Evolutionary conservation across 2,113 vertebrate species (phyloP).

Genomic region (Xiphorhynchus elegans): DNA sequence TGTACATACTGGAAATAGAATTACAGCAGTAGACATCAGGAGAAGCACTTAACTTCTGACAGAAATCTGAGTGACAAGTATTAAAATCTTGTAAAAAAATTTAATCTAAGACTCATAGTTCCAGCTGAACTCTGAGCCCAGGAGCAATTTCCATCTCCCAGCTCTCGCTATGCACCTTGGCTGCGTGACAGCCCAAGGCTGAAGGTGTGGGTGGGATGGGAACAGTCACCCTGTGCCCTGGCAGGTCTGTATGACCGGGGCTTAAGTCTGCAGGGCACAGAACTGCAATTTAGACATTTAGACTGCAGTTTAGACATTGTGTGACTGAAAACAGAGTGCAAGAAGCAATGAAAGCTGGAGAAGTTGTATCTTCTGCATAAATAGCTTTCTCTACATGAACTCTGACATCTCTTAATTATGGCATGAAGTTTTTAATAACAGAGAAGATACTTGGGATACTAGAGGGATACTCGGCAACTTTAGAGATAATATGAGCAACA

Average conservation of each 20-base stretch:
- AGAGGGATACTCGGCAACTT: not conserved
- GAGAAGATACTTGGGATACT: not conserved
- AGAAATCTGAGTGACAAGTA: constrained; percentile 44
- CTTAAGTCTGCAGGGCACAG: rapidly evolving
- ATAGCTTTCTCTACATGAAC: not conserved
- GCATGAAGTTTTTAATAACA: not conserved
- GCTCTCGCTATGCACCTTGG: not conserved
- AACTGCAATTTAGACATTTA: rapidly evolving
- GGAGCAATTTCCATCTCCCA: not conserved
- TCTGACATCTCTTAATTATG: not conserved
- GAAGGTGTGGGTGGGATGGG: not conserved
- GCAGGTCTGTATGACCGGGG: not conserved
- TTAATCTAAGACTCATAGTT: not conserved
- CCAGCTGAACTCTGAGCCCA: constrained; percentile 12
- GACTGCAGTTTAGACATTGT: rapidly evolving
- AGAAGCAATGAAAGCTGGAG: not conserved
- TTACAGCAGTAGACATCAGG: not conserved
- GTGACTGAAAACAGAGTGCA: not conserved
- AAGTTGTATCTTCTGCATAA: not conserved
- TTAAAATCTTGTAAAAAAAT: not conserved
- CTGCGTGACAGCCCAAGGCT: not conserved
- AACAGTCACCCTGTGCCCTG: not conserved
- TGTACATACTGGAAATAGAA: constrained; percentile 13
- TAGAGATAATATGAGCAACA: not conserved
- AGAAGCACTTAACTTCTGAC: not conserved